phyloP scores from a whole-genome alignment of 2,797 vertebrate genomes.

The Pagetopsis macropterus region DNA sequence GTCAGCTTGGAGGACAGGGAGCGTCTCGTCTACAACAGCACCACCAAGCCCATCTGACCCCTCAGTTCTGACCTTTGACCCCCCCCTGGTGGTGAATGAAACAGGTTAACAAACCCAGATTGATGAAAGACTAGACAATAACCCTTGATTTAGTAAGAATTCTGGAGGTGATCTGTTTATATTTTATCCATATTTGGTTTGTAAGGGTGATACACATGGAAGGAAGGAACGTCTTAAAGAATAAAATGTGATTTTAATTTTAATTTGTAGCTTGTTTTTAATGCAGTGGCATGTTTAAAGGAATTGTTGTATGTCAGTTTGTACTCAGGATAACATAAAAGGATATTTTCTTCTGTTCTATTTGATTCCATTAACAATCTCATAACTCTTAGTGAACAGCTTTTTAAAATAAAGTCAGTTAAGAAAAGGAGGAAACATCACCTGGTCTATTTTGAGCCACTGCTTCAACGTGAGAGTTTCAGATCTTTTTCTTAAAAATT shows the following conservation, averaged over 20 bases:
- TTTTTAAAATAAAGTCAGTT: neutral
- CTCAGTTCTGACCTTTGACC: constrained; percentile 21
- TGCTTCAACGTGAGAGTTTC: constrained; percentile 18
- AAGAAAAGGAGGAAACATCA: neutral
- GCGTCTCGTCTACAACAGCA: constrained; percentile 90
- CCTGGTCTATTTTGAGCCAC: neutral
- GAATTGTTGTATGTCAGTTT: constrained; percentile 33
- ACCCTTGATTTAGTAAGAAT: constrained; percentile 14
- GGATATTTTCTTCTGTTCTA: neutral
- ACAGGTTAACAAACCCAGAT: constrained; percentile 29
- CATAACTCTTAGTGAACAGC: neutral
- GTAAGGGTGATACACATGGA: constrained; percentile 18
- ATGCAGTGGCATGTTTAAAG: constrained; percentile 17
- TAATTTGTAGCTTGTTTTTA: constrained; percentile 38
- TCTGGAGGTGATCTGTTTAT: constrained; percentile 24
- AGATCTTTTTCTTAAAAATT: neutral
- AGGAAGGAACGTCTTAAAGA: constrained; percentile 11
- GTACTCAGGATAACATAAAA: constrained; percentile 58
- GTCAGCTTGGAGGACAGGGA: constrained; percentile 86
- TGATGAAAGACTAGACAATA: constrained; percentile 24
- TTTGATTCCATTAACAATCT: neutral
- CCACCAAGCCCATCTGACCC: constrained; percentile 92
- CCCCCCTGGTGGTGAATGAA: neutral
- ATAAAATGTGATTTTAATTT: constrained; percentile 53
- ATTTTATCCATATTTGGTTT: constrained; percentile 27